Conservation (phyloP, 2,113 vertebrate species). For the Pogonocichla stellata region DNA sequence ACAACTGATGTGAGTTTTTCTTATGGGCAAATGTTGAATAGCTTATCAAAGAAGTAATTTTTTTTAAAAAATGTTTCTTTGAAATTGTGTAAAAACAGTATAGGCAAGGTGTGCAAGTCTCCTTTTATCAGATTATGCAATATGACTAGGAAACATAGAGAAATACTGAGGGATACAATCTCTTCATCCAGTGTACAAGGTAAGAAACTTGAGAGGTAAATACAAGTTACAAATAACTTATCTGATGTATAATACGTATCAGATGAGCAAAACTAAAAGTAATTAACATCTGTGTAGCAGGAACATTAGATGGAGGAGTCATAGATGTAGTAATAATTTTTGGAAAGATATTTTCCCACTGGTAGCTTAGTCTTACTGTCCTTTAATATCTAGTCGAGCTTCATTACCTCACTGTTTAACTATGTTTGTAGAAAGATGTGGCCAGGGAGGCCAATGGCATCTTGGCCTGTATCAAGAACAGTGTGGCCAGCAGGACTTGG, state of each 20-base stretch:
- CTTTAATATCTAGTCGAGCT: rapidly evolving
- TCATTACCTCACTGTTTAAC: not conserved
- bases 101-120: not conserved
- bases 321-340: not conserved
- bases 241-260: not conserved
- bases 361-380: not conserved
- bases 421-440: not conserved
- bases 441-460: not conserved
- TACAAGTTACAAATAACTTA: not conserved
- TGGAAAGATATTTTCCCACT: not conserved
- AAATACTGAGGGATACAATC: not conserved
- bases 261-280: not conserved
- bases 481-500: not conserved
- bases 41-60: not conserved
- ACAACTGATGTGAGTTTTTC: not conserved
- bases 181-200: not conserved
- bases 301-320: not conserved
- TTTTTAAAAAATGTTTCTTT: not conserved
- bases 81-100: not conserved
- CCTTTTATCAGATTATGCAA: not conserved
- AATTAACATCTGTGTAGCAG: not conserved
- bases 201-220: not conserved
- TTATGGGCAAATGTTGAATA: not conserved
- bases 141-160: not conserved
- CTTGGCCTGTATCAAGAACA: not conserved